Conservation (phyloP, 2,797 vertebrate species). For the Cyprinella venusta region DNA sequence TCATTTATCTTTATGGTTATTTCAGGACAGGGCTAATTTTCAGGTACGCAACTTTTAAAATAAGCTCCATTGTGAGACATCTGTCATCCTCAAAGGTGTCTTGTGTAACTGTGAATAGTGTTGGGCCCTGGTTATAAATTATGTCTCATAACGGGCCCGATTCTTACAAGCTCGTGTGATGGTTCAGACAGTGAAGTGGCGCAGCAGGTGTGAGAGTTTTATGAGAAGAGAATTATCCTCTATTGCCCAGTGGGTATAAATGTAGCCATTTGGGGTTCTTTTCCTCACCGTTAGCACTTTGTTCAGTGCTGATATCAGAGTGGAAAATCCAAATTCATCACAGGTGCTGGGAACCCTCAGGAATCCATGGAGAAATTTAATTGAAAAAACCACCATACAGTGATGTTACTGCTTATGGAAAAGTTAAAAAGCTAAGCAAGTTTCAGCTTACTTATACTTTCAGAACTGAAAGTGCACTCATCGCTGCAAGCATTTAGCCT, state of each 20-base stretch:
- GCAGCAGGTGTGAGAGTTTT: conserved; percentile 42
- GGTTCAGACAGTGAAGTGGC: conserved; percentile 42
- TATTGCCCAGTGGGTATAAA: conserved; percentile 50
- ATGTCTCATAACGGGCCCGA: conserved; percentile 26
- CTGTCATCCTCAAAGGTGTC: conserved; percentile 24
- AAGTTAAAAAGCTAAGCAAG: conserved; percentile 35
- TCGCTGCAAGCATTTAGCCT: neutral
- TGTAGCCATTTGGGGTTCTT: conserved; percentile 41
- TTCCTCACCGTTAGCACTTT: conserved; percentile 47
- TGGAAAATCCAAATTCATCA: conserved; percentile 58
- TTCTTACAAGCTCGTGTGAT: conserved; percentile 14
- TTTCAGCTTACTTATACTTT: conserved; percentile 4
- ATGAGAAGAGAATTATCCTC: conserved; percentile 50
- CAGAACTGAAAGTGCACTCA: neutral
- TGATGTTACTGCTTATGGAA: conserved; percentile 21
- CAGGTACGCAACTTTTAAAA: conserved; percentile 45
- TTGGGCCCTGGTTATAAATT: conserved; percentile 31
- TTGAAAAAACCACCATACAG: conserved; percentile 23
- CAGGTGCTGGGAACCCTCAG: conserved; percentile 45
- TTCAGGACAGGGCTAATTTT: conserved; percentile 34
- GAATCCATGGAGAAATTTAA: conserved; percentile 53
- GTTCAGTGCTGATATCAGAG: conserved; percentile 47
- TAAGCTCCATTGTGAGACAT: conserved; percentile 18
- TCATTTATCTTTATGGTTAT: conserved; percentile 52
- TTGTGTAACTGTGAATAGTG: neutral